These are phyloP conservation scores for Chlorospingus flavigularis DNA, from an alignment of 2,797 vertebrate genomes.

Conservation along the genomic window DNA sequence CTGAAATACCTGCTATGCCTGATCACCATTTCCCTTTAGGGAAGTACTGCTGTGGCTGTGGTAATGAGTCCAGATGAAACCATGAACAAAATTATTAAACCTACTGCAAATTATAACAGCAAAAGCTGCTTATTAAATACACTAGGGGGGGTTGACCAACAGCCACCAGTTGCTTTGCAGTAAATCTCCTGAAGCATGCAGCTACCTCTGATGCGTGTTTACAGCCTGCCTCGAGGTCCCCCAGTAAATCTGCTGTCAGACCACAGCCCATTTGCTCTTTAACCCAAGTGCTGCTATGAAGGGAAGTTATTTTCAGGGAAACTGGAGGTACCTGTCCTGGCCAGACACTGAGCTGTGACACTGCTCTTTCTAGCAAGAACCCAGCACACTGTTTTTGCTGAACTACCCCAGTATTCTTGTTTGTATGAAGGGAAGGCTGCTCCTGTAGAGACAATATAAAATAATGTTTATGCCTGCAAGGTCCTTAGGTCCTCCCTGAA, in stretches of 20 bases:
- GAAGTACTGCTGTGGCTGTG: background rate
- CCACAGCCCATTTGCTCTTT: background rate
- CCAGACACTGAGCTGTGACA: background rate
- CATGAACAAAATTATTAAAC: background rate
- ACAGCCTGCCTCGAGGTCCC: background rate
- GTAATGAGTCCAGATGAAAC: conserved; percentile 5
- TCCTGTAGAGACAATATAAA: background rate
- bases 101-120: background rate
- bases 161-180: background rate
- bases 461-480: background rate
- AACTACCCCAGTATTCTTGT: background rate
- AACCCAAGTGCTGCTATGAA: background rate
- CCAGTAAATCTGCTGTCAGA: background rate
- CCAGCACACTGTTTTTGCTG: background rate
- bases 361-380: background rate
- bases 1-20: background rate
- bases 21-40: conserved; percentile 29
- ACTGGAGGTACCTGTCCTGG: background rate
- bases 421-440: background rate
- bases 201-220: background rate
- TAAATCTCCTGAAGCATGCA: background rate
- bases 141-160: background rate
- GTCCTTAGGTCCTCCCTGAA: background rate
- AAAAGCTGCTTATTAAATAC: background rate
- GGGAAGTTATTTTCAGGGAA: background rate